Conservation (phyloP, 2,797 vertebrate species). For the Borostomias antarcticus region DNA sequence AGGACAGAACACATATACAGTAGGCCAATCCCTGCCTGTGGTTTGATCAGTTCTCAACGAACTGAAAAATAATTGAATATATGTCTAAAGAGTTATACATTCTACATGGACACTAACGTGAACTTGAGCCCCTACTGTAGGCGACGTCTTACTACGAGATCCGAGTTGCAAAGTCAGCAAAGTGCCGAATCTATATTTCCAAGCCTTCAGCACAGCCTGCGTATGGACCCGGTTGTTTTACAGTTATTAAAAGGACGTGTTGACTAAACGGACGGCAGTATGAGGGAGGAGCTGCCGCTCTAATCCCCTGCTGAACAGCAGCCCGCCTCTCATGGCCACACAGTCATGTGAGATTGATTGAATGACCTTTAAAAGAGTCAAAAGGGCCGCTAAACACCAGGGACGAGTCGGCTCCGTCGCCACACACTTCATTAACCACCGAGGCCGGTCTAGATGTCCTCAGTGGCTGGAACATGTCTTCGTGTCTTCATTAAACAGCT, state of each 20-base stretch:
- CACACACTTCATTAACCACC: background rate
- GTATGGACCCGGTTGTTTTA: background rate
- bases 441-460: background rate
- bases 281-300: background rate
- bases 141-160: too few species aligned
- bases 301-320: conserved; percentile 5
- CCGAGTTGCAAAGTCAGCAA: too few species aligned
- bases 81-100: background rate
- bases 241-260: background rate
- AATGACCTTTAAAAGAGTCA: conserved; percentile 10
- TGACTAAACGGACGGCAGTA: background rate
- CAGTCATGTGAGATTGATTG: conserved; percentile 9
- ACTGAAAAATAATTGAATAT: background rate
- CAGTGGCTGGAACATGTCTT: too few species aligned
- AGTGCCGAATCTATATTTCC: too few species aligned
- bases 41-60: background rate
- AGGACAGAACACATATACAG: background rate
- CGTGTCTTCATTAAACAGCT: too few species aligned
- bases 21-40: background rate
- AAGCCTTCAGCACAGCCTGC: too few species aligned
- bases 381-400: background rate
- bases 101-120: background rate
- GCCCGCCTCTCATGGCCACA: background rate
- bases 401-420: background rate
- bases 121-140: too few species aligned